These are phyloP conservation scores for Sphaeridia pumilis DNA, from an alignment of 2,888 invertebrate genomes.

Conservation along the genomic window DNA sequence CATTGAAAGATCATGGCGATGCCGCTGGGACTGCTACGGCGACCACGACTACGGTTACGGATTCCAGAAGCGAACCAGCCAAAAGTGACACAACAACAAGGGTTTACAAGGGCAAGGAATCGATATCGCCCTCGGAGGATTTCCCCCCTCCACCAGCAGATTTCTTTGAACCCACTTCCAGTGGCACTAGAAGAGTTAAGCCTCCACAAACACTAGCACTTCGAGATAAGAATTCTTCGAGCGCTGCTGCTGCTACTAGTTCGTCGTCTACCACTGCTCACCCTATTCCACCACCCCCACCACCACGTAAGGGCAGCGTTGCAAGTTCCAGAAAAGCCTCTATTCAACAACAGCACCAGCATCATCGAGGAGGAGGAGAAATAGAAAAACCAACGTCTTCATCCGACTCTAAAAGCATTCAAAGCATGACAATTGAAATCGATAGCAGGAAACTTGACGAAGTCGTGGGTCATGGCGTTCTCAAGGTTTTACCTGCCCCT, in stretches of 20 bases:
- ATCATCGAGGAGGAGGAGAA: not conserved
- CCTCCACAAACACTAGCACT: slow-evolving; percentile 32
- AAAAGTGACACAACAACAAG: too few relatives aligned
- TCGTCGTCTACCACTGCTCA: slow-evolving; percentile 5
- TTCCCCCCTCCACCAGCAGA: slow-evolving; percentile 36
- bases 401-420: not conserved
- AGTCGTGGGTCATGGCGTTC: not conserved
- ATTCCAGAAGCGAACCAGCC: not conserved
- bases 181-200: slow-evolving; percentile 17
- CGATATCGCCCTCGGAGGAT: slow-evolving; percentile 26
- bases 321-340: not conserved
- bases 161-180: slow-evolving; percentile 14
- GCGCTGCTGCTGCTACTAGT: slow-evolving; percentile 8
- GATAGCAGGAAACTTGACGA: not conserved
- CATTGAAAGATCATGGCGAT: not conserved
- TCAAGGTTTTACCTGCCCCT: not conserved
- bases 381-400: too few relatives aligned
- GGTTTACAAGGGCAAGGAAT: not conserved
- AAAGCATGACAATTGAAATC: slow-evolving; percentile 1
- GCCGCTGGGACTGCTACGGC: not conserved
- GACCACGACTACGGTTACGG: not conserved
- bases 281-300: slow-evolving; percentile 11
- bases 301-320: slow-evolving; percentile 5
- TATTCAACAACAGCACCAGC: not conserved
- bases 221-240: slow-evolving; percentile 20